A percentile compares a stretch with the other conserved stretches of the same genome.
These are phyloP conservation scores for Anser brachyrhynchus DNA, from an alignment of 2,113 vertebrate genomes.

Conservation along the genomic window DNA sequence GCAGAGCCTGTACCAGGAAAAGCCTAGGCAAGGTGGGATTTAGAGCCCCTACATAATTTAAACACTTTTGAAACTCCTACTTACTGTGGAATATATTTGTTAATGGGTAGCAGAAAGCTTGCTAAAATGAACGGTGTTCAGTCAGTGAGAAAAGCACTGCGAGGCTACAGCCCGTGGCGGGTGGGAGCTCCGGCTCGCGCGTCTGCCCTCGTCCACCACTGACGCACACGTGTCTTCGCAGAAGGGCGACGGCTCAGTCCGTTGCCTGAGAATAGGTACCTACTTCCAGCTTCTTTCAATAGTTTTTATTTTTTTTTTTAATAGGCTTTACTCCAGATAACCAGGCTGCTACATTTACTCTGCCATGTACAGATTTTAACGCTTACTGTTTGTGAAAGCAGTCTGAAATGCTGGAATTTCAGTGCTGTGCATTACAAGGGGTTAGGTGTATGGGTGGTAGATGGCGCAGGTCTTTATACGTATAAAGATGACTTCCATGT, in stretches of 20 bases:
- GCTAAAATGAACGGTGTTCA: background rate
- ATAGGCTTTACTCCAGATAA: background rate
- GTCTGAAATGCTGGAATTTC: background rate
- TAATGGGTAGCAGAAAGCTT: background rate
- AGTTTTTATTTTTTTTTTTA: background rate
- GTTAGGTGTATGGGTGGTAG: background rate
- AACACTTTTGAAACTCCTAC: background rate
- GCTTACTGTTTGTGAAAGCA: background rate
- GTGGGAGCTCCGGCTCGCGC: background rate
- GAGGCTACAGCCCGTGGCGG: background rate
- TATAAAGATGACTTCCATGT: background rate
- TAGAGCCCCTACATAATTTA: background rate
- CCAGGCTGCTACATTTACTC: background rate
- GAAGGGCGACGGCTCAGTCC: background rate
- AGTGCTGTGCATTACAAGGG: background rate
- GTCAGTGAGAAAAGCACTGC: background rate
- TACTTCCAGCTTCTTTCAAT: background rate
- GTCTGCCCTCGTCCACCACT: background rate
- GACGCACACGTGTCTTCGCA: rapidly evolving
- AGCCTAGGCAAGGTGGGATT: background rate
- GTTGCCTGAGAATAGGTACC: background rate
- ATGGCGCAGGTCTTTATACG: background rate
- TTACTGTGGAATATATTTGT: background rate
- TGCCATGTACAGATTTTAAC: background rate
- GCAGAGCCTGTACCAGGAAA: background rate